Evolutionary conservation across 2,888 invertebrate species (phyloP).

Genomic region (Drosophila nr. perissopoda): DNA sequence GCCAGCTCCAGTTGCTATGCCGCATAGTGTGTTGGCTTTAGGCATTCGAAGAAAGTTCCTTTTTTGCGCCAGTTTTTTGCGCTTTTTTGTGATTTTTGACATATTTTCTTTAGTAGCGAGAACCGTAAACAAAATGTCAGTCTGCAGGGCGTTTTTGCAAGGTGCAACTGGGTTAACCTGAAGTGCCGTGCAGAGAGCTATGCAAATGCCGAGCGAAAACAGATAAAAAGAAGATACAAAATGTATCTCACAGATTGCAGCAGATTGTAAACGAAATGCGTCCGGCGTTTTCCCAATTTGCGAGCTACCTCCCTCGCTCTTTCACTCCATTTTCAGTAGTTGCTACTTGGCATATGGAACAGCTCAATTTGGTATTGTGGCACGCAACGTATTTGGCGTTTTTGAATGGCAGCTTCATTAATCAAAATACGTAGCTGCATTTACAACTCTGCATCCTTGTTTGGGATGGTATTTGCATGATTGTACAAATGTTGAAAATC

Average conservation of each 20-base stretch:
- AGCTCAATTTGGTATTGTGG: constrained; percentile 70
- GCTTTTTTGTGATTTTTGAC: constrained; percentile 68
- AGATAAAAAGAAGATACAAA: constrained; percentile 35
- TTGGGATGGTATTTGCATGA: background rate
- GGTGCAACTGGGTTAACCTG: constrained; percentile 73
- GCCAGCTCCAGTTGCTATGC: constrained; percentile 17
- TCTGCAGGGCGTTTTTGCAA: constrained; percentile 43
- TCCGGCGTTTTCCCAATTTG: constrained; percentile 68
- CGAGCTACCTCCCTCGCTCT: background rate
- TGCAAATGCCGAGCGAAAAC: constrained; percentile 59
- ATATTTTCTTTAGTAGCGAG: constrained; percentile 70
- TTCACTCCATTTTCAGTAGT: background rate
- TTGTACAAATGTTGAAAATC: constrained; percentile 5
- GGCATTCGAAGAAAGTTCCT: constrained; percentile 61
- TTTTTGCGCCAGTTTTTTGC: constrained; percentile 29
- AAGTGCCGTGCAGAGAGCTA: constrained; percentile 42
- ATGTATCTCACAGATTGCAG: constrained; percentile 54
- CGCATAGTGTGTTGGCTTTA: constrained; percentile 35
- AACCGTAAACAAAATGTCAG: constrained; percentile 63
- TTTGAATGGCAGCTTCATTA: constrained; percentile 80
- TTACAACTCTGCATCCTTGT: background rate
- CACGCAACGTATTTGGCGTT: constrained; percentile 39
- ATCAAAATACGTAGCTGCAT: constrained; percentile 58
- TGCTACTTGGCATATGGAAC: constrained; percentile 52
- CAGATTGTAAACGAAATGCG: constrained; percentile 60